These are phyloP conservation scores for Apostichopus leukothele DNA, from an alignment of 53 echinoderm and acorn worm genomes.

Conservation along the genomic window DNA sequence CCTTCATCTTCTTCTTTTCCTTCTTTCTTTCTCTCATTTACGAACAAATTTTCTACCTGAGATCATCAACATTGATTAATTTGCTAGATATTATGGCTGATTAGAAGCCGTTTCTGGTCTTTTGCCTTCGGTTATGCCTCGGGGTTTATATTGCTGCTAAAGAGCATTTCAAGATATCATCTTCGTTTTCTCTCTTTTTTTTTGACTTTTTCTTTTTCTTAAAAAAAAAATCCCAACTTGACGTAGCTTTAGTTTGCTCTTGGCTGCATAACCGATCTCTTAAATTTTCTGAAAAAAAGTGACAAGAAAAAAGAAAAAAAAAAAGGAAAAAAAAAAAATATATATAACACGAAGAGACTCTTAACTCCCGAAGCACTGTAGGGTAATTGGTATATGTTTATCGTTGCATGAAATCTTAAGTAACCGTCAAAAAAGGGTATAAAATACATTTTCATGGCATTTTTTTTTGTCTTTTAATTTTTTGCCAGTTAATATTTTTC, in stretches of 20 bases:
- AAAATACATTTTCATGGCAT: conserved; percentile 28
- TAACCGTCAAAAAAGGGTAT: neutral
- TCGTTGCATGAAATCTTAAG: conserved; percentile 37
- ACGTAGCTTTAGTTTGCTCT: conserved; percentile 20
- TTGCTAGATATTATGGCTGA: conserved; percentile 30
- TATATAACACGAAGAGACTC: neutral
- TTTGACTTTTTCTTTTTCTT: neutral
- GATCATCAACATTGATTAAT: conserved; percentile 8
- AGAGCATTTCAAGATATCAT: conserved; percentile 25
- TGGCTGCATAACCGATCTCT: conserved; percentile 22
- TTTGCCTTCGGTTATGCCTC: conserved; percentile 2
- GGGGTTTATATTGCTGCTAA: conserved; percentile 13
- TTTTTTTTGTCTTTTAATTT: conserved; percentile 13
- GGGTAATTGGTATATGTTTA: conserved; percentile 27
- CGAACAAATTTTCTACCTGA: conserved; percentile 37
- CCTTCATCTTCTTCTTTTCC: too few species aligned
- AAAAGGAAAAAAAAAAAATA: neutral
- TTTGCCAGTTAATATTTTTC: neutral
- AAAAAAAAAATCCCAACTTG: neutral
- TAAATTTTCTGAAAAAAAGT: conserved; percentile 13
- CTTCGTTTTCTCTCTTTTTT: neutral
- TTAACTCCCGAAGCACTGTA: conserved; percentile 13
- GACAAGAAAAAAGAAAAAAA: neutral
- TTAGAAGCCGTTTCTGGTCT: conserved; percentile 36
- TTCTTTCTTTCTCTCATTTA: conserved; percentile 10